Evolutionary conservation across 2,888 invertebrate species (phyloP).

Genomic region (Acholoe squamosa): DNA sequence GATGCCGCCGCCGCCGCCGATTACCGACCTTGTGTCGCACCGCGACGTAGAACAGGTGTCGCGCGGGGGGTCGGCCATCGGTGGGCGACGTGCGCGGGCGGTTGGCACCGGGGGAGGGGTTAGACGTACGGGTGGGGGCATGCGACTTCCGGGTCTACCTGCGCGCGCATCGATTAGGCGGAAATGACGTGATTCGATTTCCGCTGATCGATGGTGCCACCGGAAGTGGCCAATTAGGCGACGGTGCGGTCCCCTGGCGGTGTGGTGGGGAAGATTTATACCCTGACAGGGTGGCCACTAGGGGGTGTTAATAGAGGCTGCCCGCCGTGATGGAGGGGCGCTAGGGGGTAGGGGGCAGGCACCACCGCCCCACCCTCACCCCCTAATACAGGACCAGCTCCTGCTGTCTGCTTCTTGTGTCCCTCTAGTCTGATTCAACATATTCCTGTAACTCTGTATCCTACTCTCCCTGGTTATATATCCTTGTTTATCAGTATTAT

Average conservation of each 20-base stretch:
- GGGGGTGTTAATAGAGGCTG: slow-evolving; percentile 40
- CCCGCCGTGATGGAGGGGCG: slow-evolving; percentile 35
- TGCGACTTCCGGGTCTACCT: slow-evolving; percentile 29
- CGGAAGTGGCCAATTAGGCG: slow-evolving; percentile 57
- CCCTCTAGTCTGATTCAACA: no score
- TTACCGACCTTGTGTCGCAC: background rate
- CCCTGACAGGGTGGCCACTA: slow-evolving; percentile 46
- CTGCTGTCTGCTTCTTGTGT: no score
- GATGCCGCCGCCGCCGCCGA: slow-evolving; percentile 1
- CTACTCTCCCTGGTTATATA: no score
- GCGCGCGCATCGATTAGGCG: slow-evolving; percentile 50
- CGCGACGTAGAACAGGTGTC: slow-evolving; percentile 22
- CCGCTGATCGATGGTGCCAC: slow-evolving; percentile 33
- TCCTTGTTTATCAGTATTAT: no score
- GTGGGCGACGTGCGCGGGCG: background rate
- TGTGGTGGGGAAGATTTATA: slow-evolving; percentile 23
- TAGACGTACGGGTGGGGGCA: background rate
- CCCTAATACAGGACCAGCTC: no score
- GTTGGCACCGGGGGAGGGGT: background rate
- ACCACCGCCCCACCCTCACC: background rate
- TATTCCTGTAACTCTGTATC: no score
- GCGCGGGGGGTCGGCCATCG: background rate
- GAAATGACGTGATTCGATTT: slow-evolving; percentile 61
- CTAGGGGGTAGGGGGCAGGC: background rate
- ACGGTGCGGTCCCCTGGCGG: slow-evolving; percentile 23